Percentiles rank a stretch among this genome's conserved stretches.
Conservation (phyloP, 2,888 invertebrate species). For the Podotricha telesiphe region DNA sequence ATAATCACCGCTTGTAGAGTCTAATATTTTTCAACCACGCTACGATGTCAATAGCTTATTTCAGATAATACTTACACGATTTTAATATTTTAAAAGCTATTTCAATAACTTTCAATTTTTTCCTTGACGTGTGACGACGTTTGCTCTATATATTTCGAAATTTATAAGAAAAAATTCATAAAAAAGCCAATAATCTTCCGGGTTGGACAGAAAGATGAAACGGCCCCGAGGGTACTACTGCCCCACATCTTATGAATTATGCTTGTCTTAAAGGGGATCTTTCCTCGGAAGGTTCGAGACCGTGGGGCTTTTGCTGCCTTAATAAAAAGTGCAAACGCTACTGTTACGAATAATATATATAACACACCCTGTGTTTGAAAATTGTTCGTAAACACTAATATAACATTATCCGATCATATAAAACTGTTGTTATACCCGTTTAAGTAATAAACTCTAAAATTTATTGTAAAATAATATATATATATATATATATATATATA, state of each 20-base stretch:
- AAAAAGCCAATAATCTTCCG: conserved; percentile 37
- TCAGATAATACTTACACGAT: no score
- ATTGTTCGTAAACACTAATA: background rate
- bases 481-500: no score
- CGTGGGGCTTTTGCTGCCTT: conserved; percentile 21
- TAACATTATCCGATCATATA: no score
- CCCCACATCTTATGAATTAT: conserved; percentile 46
- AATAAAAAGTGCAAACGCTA: conserved; percentile 23
- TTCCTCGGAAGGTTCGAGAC: conserved; percentile 23
- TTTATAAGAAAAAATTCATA: conserved; percentile 18
- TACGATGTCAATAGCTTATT: no score
- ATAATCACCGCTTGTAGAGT: no score
- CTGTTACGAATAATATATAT: background rate
- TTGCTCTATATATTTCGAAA: background rate
- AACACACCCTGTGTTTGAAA: background rate
- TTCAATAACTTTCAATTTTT: background rate
- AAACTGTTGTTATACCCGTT: no score
- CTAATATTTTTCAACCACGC: no score
- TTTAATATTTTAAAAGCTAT: background rate
- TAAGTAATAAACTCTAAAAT: no score
- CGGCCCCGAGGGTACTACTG: conserved; percentile 40
- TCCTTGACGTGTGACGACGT: background rate
- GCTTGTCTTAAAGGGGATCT: conserved; percentile 38
- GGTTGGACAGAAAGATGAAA: conserved; percentile 42
- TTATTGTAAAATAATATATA: no score